These are phyloP conservation scores for Lamellibrachia satsuma DNA, from an alignment of 2,888 invertebrate genomes.

Conservation along the genomic window DNA sequence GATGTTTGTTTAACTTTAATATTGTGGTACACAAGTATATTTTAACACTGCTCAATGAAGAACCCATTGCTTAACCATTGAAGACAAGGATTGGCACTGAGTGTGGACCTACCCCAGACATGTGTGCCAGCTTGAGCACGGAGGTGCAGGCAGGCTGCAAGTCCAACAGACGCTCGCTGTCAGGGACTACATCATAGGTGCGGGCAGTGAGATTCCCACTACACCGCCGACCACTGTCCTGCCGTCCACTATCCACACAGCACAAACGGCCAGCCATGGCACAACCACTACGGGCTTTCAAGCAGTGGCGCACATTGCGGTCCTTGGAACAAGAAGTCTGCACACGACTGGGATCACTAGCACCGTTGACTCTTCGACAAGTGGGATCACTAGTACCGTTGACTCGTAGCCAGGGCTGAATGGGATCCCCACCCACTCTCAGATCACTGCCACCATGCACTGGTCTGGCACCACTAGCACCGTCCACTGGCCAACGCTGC, in stretches of 20 bases:
- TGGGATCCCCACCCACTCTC: too few species aligned
- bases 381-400: too few species aligned
- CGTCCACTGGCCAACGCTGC: background rate
- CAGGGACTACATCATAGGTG: background rate
- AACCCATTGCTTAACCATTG: too few species aligned
- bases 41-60: too few species aligned
- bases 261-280: background rate
- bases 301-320: background rate
- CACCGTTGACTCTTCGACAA: background rate
- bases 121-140: background rate
- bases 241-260: background rate
- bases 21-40: too few species aligned
- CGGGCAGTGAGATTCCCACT: background rate
- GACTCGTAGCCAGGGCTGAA: too few species aligned
- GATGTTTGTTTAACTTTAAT: too few species aligned
- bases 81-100: too few species aligned
- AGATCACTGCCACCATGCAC: background rate
- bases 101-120: background rate
- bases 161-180: background rate
- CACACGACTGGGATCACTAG: background rate
- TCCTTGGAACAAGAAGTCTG: background rate
- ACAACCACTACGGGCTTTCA: background rate
- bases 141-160: background rate
- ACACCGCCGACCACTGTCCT: background rate
- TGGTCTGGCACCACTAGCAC: background rate